These are phyloP conservation scores for Colossoma macropomum DNA, from an alignment of 2,113 vertebrate species.

Conservation along the genomic window DNA sequence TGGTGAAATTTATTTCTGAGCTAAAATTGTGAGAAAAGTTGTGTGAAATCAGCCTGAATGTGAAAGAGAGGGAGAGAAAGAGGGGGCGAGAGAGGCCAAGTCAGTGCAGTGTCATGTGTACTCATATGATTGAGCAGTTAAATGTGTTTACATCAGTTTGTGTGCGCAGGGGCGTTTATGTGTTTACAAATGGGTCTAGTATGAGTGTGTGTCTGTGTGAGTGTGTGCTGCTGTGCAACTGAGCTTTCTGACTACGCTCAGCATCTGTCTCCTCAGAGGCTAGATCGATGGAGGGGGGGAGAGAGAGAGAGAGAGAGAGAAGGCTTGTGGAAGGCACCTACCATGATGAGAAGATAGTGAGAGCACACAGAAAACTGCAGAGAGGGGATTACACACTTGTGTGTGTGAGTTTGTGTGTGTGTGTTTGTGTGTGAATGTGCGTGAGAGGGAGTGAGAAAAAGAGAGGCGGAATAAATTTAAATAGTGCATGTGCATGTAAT, in stretches of 20 bases:
- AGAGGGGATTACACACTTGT: slow-evolving; percentile 25
- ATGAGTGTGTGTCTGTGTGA: slow-evolving; percentile 22
- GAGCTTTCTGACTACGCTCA: slow-evolving; percentile 64
- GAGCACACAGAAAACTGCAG: slow-evolving; percentile 27
- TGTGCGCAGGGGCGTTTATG: neutral
- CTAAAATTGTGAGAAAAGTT: too few species aligned
- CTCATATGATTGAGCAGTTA: slow-evolving; percentile 25
- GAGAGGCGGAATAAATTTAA: slow-evolving; percentile 18
- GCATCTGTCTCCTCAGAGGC: slow-evolving; percentile 68
- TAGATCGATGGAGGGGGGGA: slow-evolving; percentile 71
- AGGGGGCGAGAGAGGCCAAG: too few species aligned
- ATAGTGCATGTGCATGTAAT: slow-evolving; percentile 10
- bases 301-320: slow-evolving; percentile 10
- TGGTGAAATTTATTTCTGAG: too few species aligned
- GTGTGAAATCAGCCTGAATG: too few species aligned
- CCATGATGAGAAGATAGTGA: neutral
- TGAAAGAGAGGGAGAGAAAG: too few species aligned
- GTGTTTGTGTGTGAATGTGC: neutral
- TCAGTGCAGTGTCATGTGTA: neutral
- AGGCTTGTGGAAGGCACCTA: slow-evolving; percentile 15
- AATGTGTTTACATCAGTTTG: slow-evolving; percentile 18
- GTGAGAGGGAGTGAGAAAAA: neutral
- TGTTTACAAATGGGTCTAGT: slow-evolving; percentile 25
- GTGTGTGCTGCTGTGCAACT: slow-evolving; percentile 57
- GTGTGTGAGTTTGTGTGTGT: neutral